Evolutionary conservation across 1,140 invertebrate species (phyloP).

Genomic region (Pseudomyrmex cubaensis): DNA sequence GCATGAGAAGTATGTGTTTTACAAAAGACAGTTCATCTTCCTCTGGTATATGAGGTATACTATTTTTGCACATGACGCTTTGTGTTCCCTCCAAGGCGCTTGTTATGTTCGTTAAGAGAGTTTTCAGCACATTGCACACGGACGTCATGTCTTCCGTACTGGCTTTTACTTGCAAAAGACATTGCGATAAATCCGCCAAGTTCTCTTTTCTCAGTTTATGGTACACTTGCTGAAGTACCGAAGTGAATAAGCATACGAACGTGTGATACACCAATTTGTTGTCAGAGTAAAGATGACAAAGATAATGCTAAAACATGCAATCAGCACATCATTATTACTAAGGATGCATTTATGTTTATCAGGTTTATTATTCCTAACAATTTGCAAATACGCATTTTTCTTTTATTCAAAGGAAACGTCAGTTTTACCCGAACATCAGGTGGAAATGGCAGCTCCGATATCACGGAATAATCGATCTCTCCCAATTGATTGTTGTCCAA

Average conservation of each 20-base stretch:
- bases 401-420: neutral
- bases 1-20: conserved; percentile 72
- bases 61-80: conserved; percentile 33
- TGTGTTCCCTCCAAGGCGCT: conserved; percentile 7
- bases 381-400: too few relatives aligned
- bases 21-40: conserved; percentile 43
- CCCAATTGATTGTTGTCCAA: conserved; percentile 71
- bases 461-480: conserved; percentile 62
- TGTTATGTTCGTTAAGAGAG: conserved; percentile 35
- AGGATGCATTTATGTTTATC: neutral
- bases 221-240: conserved; percentile 65
- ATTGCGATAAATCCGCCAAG: conserved; percentile 69
- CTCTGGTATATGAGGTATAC: conserved; percentile 10
- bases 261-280: conserved; percentile 71
- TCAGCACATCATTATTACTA: conserved; percentile 7
- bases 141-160: conserved; percentile 70
- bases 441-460: conserved; percentile 72
- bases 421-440: conserved; percentile 72
- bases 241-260: conserved; percentile 70
- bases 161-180: conserved; percentile 70
- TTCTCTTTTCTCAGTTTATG: conserved; percentile 47
- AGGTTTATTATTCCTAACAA: neutral
- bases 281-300: conserved; percentile 71
- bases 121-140: conserved; percentile 64
- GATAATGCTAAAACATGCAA: conserved; percentile 64